Percentiles rank a stretch among this genome's conserved stretches.
Evolutionary conservation across 2,113 vertebrate species (phyloP).

Genomic region (Nanorana parkeri): DNA sequence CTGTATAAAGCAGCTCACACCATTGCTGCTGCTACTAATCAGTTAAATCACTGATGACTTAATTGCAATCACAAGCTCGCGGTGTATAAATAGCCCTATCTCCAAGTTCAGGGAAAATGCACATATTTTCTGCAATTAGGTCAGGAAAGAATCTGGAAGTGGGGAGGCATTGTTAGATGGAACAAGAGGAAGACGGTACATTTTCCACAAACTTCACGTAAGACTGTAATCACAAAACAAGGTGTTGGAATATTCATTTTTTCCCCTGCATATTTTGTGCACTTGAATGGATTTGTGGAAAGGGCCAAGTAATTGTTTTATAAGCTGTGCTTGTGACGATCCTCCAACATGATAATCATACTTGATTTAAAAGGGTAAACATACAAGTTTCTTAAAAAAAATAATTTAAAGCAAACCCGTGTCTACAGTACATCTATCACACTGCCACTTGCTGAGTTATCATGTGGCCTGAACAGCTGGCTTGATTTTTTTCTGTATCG

Average conservation of each 20-base stretch:
- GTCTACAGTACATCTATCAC: too few relatives aligned
- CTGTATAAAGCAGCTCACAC: background rate
- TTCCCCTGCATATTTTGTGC: slow-evolving; percentile 1
- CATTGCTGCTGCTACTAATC: background rate
- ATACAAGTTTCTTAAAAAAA: too few relatives aligned
- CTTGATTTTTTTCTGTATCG: too few relatives aligned
- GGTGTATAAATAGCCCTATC: slow-evolving; percentile 39
- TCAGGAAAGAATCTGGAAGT: slow-evolving; percentile 6
- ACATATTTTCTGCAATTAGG: slow-evolving; percentile 24
- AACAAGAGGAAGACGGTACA: background rate
- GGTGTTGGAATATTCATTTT: background rate
- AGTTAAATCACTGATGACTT: slow-evolving; percentile 33
- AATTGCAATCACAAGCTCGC: slow-evolving; percentile 30
- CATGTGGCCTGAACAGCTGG: too few relatives aligned
- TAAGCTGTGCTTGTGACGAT: background rate
- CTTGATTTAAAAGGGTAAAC: background rate
- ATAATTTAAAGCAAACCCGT: too few relatives aligned
- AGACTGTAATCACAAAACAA: background rate
- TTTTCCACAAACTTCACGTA: background rate
- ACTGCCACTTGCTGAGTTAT: too few relatives aligned
- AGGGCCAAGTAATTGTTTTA: slow-evolving; percentile 4
- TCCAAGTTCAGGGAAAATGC: slow-evolving; percentile 21
- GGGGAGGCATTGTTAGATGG: background rate
- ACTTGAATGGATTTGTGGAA: slow-evolving; percentile 8
- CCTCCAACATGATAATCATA: background rate